Percentiles rank a stretch among this genome's conserved stretches.
Conservation (phyloP, 2,113 vertebrate species). For the Anarrhichthys ocellatus region DNA sequence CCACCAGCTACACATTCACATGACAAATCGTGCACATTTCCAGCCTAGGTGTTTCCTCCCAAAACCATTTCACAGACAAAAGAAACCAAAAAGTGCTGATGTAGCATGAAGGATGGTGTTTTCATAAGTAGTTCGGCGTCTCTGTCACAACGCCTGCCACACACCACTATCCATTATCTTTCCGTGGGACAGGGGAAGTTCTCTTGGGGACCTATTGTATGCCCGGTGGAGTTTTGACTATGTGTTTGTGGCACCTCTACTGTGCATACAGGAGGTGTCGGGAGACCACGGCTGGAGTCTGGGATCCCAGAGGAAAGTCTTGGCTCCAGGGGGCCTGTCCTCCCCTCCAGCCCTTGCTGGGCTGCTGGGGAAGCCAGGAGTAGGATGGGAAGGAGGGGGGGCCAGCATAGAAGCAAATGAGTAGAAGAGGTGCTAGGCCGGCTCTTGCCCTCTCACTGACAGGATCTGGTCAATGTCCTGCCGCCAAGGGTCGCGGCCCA, state of each 20-base stretch:
- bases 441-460: slow-evolving; percentile 94
- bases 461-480: slow-evolving; percentile 99
- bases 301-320: slow-evolving; percentile 86
- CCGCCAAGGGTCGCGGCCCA: slow-evolving; percentile 94
- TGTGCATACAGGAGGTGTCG: slow-evolving; percentile 86
- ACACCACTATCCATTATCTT: slow-evolving; percentile 77
- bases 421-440: slow-evolving; percentile 84
- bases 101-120: slow-evolving; percentile 73
- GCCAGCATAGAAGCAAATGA: slow-evolving; percentile 78
- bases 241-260: slow-evolving; percentile 58
- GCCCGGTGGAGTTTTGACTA: slow-evolving; percentile 59
- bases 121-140: slow-evolving; percentile 74
- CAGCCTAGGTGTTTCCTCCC: slow-evolving; percentile 73
- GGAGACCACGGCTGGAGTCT: slow-evolving; percentile 73
- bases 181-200: slow-evolving; percentile 76
- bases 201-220: slow-evolving; percentile 81
- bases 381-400: slow-evolving; percentile 47
- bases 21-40: slow-evolving; percentile 76
- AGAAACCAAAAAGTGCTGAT: slow-evolving; percentile 80
- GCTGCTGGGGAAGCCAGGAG: slow-evolving; percentile 73
- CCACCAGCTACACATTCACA: slow-evolving; percentile 54
- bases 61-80: slow-evolving; percentile 71
- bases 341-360: slow-evolving; percentile 68
- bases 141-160: slow-evolving; percentile 63
- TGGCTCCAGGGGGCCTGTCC: slow-evolving; percentile 88